A percentile compares a stretch with the other conserved stretches of the same genome.
Conservation (phyloP, 2,113 vertebrate genomes). For the Capra hircus region DNA sequence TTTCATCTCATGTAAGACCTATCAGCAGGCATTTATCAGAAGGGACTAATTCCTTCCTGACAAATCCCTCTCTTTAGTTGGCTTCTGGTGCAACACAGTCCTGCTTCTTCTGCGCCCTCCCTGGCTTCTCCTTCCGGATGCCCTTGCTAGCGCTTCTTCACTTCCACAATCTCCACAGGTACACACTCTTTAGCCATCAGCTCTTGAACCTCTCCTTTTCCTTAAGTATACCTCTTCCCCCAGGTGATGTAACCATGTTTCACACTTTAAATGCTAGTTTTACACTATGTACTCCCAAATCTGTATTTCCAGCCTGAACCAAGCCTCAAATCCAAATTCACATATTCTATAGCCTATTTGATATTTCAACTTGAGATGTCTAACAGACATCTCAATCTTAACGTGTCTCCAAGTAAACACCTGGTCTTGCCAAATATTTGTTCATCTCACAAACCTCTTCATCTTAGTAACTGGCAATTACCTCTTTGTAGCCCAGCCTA, state of each 20-base stretch:
- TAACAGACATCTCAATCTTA: neutral
- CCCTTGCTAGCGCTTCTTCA: neutral
- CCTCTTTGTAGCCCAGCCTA: neutral
- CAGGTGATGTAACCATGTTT: neutral
- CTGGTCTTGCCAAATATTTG: neutral
- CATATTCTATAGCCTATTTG: neutral
- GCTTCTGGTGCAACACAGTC: neutral
- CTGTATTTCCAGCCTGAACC: neutral
- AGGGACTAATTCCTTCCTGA: neutral
- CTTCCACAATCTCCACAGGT: neutral
- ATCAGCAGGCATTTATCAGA: neutral
- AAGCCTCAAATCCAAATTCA: neutral
- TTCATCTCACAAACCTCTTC: neutral
- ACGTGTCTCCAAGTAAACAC: neutral
- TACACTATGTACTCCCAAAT: neutral
- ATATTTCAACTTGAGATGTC: neutral
- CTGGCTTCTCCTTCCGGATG: neutral
- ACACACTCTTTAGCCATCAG: neutral
- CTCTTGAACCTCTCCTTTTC: neutral
- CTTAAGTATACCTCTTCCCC: neutral
- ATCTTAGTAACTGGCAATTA: neutral
- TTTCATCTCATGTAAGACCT: neutral
- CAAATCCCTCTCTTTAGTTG: neutral
- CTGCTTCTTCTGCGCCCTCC: neutral
- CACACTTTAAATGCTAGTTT: neutral